Evolutionary conservation across 2,888 invertebrate genomes (phyloP), one percentile per base, ranked within the genome.

Genomic region (Mythimna ferrago): DNA sequence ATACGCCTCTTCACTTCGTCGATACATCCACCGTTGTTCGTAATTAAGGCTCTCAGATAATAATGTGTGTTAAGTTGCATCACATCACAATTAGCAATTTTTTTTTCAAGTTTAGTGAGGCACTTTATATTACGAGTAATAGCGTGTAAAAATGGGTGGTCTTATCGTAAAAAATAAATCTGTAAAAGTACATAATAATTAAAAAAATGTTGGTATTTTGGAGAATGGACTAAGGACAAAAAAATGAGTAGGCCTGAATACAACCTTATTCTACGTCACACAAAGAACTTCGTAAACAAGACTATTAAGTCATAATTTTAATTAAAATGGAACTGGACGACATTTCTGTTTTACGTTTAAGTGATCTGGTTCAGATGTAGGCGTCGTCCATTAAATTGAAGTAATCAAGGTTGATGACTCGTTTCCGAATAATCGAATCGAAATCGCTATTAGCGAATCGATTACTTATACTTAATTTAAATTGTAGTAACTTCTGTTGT

Each of bases 371-470:
- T 72, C 71, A 69, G 6, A 71, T 48, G 85, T 87, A 78, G 86
- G 87, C 80, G 87, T 76, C 65, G 68, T 58, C 69, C 69, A 81
- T 83, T 83, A 72, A 67, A 65, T 68, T 75, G 60, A 80, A 76
- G 68, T 21, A 80, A 67, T 74, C 82, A 88, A 88, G 88, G 88
- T 72, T 66, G 71, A 35, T 35, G 16, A 65, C 69, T 80, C 78
- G 79, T 82, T 71, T 78, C 54, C 19, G 68, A 76, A 76, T 81
- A 63, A 82, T 76, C 82, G 72, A 78, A 65, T 62, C 76, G 76
- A 63, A 78, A 44, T 71, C 26, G 21, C 10, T 35, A 66, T 19
- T 32, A 32, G 57, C 10, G 35, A 53, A 81, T 71, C 78, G 73
- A 78, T 83, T 80, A 80, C 64, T 80, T 38, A 60, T 60, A 32